phyloP scores from a whole-genome alignment of 2,888 invertebrate species.

The Gibbula magus region DNA sequence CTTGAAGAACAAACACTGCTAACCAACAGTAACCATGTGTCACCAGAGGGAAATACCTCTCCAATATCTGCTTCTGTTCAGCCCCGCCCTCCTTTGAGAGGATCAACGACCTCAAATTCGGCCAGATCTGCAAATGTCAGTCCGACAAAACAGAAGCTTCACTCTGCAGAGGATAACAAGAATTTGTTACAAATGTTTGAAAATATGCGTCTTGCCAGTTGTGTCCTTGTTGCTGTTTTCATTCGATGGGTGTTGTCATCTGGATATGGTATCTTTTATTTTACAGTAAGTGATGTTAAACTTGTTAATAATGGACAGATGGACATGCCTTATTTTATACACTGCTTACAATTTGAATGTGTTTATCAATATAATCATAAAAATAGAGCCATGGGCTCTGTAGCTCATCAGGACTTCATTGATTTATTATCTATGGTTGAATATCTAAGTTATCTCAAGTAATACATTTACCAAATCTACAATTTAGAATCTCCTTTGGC shows the following conservation, averaged over 20 bases:
- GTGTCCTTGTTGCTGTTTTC: constrained; percentile 58
- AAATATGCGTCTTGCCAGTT: constrained; percentile 53
- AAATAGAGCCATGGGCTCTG: too few relatives aligned
- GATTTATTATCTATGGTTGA: too few relatives aligned
- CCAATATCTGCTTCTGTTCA: background rate
- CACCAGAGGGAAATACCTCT: background rate
- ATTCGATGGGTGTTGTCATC: constrained; percentile 53
- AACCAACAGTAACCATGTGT: background rate
- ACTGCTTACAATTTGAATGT: too few relatives aligned
- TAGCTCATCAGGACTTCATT: too few relatives aligned
- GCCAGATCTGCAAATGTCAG: background rate
- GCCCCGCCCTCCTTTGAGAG: background rate
- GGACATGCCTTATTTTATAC: too few relatives aligned
- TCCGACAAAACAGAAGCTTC: background rate
- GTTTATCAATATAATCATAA: too few relatives aligned
- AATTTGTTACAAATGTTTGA: constrained; percentile 39
- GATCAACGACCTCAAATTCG: background rate
- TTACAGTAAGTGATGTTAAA: constrained; percentile 49
- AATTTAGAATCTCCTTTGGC: too few relatives aligned
- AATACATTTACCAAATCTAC: too few relatives aligned
- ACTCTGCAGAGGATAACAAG: background rate
- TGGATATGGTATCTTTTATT: constrained; percentile 60
- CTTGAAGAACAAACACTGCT: background rate
- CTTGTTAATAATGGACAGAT: too few relatives aligned
- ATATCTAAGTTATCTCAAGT: too few relatives aligned